Evolutionary conservation across 2,888 invertebrate genomes (phyloP), one percentile per base, ranked within the genome.

Genomic region (Cyclophora albipunctata): DNA sequence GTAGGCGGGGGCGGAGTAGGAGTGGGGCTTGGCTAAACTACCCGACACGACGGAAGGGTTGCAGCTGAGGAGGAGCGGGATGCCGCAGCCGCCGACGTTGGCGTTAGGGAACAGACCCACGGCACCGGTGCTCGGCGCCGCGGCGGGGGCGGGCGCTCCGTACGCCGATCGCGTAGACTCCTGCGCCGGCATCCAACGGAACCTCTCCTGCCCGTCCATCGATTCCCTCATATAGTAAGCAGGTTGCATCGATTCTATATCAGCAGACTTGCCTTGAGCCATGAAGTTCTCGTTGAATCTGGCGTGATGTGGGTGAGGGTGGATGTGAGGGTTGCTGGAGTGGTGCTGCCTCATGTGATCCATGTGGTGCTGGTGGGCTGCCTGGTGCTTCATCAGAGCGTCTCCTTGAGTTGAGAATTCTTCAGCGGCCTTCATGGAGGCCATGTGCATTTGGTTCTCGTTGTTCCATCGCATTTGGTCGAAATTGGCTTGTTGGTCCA

Each of bases 21-120:
- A 58, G 7, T 76, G 73, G 2, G 75, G 45, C 53, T 82, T 82
- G 4, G 81, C 74, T 54, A 84, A 62, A 53, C 74, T 81, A 3
- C 86, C 86, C 5, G 80, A 72, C 1, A 79, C 78, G 4, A 88
- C 79, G 0, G 79, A 78, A 2, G 88, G 88, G 0, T 81, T 81
- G 61, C 87, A 89, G 62, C 87, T 87, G 43, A 89, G 62, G 35
- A 88, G 65, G 47, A 88, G 60, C 3, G 88, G 88, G 40, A 88
- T 81, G 5, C 76, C 84, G 51, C 86, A 87, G 20, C 75, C 69
- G n/a, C 81, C 79, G 5, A 75, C 64, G 48, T 78, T 80, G n/a
- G 84, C 82, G 46, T 76, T 77, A 2, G 85, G 84, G 62, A 85
- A 87, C 40, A 86, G 61, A 2, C 86, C 84, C 6, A 84, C 74